Base-by-base conservation (phyloP, 1,140 invertebrate species). In the Papilio xuthus region DNA sequence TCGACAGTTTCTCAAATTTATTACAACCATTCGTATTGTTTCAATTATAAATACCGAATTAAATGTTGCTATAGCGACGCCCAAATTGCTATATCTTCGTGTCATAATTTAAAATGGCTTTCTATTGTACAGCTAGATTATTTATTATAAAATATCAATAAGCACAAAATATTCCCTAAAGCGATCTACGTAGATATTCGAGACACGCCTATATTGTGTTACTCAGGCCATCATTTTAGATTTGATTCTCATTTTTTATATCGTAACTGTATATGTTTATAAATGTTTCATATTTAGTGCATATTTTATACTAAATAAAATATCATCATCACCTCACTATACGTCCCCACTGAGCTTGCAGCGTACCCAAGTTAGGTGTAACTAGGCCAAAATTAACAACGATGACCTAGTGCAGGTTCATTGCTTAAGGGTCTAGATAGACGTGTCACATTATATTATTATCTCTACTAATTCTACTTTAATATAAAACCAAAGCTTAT, bases 11-110 rank as follows among this genome's bases (percentile, higher is more conserved):
- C 63, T 70, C 50, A 84, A 90, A 92, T 92, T 92, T 92, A 92
- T 92, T 67, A 80, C 79, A 44, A 74, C 85, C 78, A 84, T 87
- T 82, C 83, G 81, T 88, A 92, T 92, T 92, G 89, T 92, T 93
- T 93, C 89, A 93, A 93, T 93, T 93, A 93, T 80, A 89, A 90
- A 91, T 90, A 89, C 80, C 84, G 86, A 87, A 90, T 90, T 90
- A 88, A 90, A 90, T 83, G 81, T 67, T 87, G 86, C 84, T 83
- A 23, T 82, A 82, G 88, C 75, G 82, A 88, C 90, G 90, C 90
- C 90, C 89, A 92, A 91, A 91, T 91, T 89, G 83, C 87, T 85
- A 85, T 88, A 90, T 89, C 85, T 82, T 84, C 81, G 82, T 80
- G 82, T 74, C 63, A 28, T 80, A 63, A 81, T 81, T 81, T 81